Evolutionary conservation across 2,888 invertebrate genomes (phyloP).

Genomic region (Acleris cristana): DNA sequence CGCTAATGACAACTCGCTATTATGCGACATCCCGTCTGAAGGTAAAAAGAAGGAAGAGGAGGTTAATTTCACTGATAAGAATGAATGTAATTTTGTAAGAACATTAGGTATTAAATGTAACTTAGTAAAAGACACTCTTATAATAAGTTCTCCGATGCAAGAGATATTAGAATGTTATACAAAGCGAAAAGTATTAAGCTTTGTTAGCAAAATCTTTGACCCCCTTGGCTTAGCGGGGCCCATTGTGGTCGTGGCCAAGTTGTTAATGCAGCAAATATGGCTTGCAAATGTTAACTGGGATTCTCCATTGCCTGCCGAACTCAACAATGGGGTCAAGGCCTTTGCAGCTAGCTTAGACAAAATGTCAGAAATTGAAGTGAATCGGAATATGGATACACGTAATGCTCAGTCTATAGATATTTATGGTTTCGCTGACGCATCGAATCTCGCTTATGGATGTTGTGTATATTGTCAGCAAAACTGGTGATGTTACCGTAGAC

Average conservation of each 20-base stretch:
- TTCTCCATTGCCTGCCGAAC: not conserved
- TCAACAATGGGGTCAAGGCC: constrained; percentile 24
- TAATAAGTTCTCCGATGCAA: constrained; percentile 6
- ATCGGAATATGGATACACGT: not conserved
- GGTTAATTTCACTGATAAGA: not conserved
- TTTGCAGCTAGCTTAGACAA: constrained; percentile 25
- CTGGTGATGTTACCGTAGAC: not conserved
- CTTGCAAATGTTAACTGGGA: constrained; percentile 32
- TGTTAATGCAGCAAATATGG: constrained; percentile 38
- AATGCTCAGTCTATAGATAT: not conserved
- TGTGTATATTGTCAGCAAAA: not conserved
- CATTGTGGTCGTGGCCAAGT: constrained; percentile 30
- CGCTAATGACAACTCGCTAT: constrained; percentile 7
- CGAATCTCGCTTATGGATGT: constrained; percentile 2
- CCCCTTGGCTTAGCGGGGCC: constrained; percentile 36
- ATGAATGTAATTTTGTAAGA: constrained; percentile 1
- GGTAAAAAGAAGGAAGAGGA: not conserved
- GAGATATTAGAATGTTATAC: not conserved
- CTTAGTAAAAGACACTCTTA: not conserved
- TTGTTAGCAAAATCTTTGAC: constrained; percentile 38
- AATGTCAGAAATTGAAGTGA: constrained; percentile 31
- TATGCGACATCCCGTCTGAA: constrained; percentile 11
- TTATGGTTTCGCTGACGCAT: not conserved
- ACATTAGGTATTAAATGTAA: constrained; percentile 9
- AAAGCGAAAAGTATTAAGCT: constrained; percentile 30